phyloP scores from a whole-genome alignment of 1,140 invertebrate species.

The Drosophila novamexicana region DNA sequence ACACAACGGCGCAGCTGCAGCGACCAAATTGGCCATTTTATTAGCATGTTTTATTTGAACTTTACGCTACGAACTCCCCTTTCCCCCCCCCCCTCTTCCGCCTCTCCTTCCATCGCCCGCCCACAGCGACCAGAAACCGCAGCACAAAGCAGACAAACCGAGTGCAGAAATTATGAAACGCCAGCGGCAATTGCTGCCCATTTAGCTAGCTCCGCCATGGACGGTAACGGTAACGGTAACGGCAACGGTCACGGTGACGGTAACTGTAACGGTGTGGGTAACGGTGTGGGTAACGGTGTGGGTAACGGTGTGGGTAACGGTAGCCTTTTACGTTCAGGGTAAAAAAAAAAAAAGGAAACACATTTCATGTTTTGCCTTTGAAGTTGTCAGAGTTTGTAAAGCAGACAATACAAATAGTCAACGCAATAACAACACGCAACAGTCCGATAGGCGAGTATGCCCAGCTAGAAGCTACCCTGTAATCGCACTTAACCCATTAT shows the following conservation, averaged over 20 bases:
- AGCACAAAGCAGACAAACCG: slow-evolving; percentile 31
- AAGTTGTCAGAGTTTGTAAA: slow-evolving; percentile 44
- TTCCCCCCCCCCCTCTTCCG: too few relatives aligned
- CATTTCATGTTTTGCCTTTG: slow-evolving; percentile 49
- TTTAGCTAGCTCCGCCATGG: slow-evolving; percentile 22
- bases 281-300: too few relatives aligned
- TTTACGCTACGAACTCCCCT: slow-evolving; percentile 5
- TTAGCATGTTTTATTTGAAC: slow-evolving; percentile 57
- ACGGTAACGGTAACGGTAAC: slow-evolving; percentile 34
- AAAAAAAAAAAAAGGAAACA: background rate
- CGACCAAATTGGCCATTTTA: slow-evolving; percentile 67
- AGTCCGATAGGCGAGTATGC: background rate
- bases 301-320: background rate
- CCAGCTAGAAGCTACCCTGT: slow-evolving; percentile 3
- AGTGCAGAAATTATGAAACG: slow-evolving; percentile 68
- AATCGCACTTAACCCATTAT: background rate
- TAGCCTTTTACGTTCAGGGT: slow-evolving; percentile 13
- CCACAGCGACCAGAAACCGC: slow-evolving; percentile 50
- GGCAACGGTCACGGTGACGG: slow-evolving; percentile 8
- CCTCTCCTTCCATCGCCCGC: background rate
- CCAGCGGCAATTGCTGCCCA: slow-evolving; percentile 54
- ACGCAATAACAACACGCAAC: background rate
- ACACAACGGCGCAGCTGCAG: slow-evolving; percentile 59
- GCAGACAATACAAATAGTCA: slow-evolving; percentile 6
- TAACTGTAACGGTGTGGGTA: background rate